Evolutionary conservation across 2,113 vertebrate genomes (phyloP).

Genomic region (Pterocles burchelli): DNA sequence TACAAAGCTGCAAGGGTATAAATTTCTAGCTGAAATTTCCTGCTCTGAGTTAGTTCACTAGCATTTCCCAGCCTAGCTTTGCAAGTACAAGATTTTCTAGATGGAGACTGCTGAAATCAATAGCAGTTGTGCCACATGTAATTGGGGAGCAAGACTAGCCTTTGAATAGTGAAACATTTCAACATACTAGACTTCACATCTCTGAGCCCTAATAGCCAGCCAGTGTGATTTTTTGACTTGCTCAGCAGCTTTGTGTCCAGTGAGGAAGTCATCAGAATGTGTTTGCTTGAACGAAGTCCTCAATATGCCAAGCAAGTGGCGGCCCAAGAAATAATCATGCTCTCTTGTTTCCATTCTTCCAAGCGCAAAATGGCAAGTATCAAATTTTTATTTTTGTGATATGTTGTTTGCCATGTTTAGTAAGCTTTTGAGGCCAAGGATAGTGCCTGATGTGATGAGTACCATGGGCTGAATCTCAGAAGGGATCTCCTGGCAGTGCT

Average conservation of each 20-base stretch:
- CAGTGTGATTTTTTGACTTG: background rate
- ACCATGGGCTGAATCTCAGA: background rate
- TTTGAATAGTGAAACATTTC: background rate
- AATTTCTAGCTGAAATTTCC: background rate
- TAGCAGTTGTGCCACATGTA: background rate
- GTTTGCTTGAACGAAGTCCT: background rate
- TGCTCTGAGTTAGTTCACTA: background rate
- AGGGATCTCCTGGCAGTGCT: background rate
- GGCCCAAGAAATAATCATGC: accelerated
- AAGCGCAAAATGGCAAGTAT: background rate
- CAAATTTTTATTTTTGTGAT: background rate
- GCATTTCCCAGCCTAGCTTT: background rate
- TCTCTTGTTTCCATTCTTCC: background rate
- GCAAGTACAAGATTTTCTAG: background rate
- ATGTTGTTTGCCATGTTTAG: background rate
- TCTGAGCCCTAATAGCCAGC: background rate
- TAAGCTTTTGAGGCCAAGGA: background rate
- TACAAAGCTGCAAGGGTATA: background rate
- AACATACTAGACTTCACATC: background rate
- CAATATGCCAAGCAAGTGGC: background rate
- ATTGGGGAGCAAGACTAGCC: background rate
- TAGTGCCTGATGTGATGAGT: background rate
- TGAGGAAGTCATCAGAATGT: background rate
- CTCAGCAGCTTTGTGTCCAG: background rate
- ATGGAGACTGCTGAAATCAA: background rate